phyloP scores from a whole-genome alignment of 2,113 vertebrate genomes.

The Pyxicephalus adspersus region DNA sequence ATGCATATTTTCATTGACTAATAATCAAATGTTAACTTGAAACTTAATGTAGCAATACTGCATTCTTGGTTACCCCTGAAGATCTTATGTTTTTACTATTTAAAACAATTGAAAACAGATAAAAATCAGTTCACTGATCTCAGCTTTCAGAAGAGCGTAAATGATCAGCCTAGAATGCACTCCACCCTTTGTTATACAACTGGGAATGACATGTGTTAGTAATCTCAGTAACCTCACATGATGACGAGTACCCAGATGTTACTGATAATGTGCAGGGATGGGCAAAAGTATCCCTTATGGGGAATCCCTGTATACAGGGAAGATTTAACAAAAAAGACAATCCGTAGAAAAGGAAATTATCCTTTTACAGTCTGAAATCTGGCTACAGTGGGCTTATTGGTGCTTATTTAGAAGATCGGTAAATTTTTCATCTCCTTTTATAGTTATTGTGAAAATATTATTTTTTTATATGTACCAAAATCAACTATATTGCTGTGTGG shows the following conservation, averaged over 20 bases:
- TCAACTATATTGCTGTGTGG: too few species aligned
- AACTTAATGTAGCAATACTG: not conserved
- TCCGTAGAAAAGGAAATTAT: too few species aligned
- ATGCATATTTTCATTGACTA: not conserved
- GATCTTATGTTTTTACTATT: not conserved
- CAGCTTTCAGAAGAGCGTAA: not conserved
- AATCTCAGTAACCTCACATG: slow-evolving; percentile 40
- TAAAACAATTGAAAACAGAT: not conserved
- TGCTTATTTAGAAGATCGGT: too few species aligned
- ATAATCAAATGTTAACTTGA: not conserved
- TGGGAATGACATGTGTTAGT: slow-evolving; percentile 49
- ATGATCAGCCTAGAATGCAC: slow-evolving; percentile 13
- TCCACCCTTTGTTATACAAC: slow-evolving; percentile 25
- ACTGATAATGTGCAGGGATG: slow-evolving; percentile 26
- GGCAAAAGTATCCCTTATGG: slow-evolving; percentile 29
- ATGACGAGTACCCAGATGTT: slow-evolving; percentile 41
- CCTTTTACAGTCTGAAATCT: too few species aligned
- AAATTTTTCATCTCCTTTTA: too few species aligned
- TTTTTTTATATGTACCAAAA: too few species aligned
- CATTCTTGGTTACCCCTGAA: not conserved
- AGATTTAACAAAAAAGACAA: not conserved
- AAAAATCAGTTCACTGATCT: slow-evolving; percentile 2
- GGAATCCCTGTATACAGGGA: not conserved
- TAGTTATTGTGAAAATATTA: too few species aligned
- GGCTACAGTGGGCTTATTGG: too few species aligned